phyloP scores from a whole-genome alignment of 64 coral and sea anemone genomes.

The Dendrophyllia cribrosa region DNA sequence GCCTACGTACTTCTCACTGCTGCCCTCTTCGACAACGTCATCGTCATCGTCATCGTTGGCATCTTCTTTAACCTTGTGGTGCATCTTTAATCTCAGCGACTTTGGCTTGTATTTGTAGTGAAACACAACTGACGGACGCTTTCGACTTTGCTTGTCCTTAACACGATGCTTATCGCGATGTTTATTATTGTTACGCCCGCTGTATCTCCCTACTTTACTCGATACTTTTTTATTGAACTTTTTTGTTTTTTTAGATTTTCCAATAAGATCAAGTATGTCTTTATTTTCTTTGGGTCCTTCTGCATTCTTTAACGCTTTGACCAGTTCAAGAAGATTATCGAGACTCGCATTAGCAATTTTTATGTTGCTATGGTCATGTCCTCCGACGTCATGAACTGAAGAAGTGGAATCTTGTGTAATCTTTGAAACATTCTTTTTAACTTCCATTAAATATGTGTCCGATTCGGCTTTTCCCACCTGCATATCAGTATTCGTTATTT shows the following conservation, averaged over 20 bases:
- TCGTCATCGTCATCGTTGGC: not conserved
- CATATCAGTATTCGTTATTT: not conserved
- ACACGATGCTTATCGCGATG: not conserved
- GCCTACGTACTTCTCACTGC: not conserved
- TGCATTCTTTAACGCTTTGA: not conserved
- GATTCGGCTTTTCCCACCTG: not conserved
- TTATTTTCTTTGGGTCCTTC: not conserved
- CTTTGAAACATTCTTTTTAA: not conserved
- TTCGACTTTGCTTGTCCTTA: not conserved
- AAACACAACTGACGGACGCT: not conserved
- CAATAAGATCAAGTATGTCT: not conserved
- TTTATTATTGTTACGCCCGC: not conserved
- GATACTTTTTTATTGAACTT: not conserved
- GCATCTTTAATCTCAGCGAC: not conserved
- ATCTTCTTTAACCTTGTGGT: not conserved
- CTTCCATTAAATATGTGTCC: not conserved
- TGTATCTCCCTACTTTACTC: not conserved
- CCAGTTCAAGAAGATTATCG: not conserved
- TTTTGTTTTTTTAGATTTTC: not conserved
- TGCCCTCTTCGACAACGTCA: not conserved
- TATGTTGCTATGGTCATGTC: not conserved
- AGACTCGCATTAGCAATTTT: not conserved
- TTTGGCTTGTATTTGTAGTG: constrained; percentile 11
- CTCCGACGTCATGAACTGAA: too few species aligned
- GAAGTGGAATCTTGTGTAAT: not conserved